Base-by-base conservation (phyloP, 2,113 vertebrate species). In the Charadrius vociferus region DNA sequence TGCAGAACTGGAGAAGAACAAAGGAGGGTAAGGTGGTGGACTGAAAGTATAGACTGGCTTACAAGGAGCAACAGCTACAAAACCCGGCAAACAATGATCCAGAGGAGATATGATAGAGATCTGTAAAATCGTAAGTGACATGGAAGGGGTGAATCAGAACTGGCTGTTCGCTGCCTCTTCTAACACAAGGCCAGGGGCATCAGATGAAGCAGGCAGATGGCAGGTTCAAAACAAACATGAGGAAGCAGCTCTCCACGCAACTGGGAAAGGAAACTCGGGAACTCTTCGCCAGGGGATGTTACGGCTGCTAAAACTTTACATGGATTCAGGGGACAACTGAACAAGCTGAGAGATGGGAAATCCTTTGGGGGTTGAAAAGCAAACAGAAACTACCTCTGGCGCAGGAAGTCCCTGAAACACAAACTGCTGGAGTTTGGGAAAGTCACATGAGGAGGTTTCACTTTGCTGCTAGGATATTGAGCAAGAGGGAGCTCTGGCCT, bases 171-270 rank as follows among this genome's bases (percentile, higher is more conserved):
- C 86, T 91, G 91, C 86, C 73, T 93, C 72, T 67, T 89, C 45
- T 79, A 71, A 55, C 65, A 87, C 30, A 75, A 63, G 81, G 84
- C 95, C 56, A 8, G 89, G 74, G 91, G 93, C 93, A 87, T 90
- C 56, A 68, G 58, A 68, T n/a, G 66, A 75, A 95, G 91, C 87
- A 91, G 78, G 87, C 95, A 96, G 95, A 96, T 95, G 95, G 95
- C 78, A 95, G 78, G 81, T 91, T 95, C 81, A 82, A 79, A 96
- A 93, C 47, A 95, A 94, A 96, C 84, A 75, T 3, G 78, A 95
- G 90, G 95, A 95, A 96, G 93, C 78, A 85, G 83, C 89, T 94
- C 81, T 93, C 78, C 81, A 90, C 6, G 1, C 70, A 95, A 63
- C 65, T 45, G 70, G 94, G 93, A 95, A 75, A 95, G 96, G 95